Conservation (phyloP, 2,797 vertebrate species). For the Sebastiscus tertius region DNA sequence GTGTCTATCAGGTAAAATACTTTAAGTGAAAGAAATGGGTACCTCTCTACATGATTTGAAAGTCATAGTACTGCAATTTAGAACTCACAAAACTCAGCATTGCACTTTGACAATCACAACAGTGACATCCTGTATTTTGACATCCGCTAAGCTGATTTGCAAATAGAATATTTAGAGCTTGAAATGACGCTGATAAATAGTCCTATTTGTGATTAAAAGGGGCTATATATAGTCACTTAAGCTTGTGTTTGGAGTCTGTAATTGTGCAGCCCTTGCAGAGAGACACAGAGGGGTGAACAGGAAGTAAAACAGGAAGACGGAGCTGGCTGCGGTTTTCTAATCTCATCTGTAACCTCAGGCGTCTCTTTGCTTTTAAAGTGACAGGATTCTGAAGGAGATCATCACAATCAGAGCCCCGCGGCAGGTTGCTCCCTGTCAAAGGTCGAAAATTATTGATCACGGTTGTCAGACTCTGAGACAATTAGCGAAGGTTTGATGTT, state of each 20-base stretch:
- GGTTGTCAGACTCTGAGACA: neutral
- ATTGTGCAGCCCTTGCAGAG: constrained; percentile 34
- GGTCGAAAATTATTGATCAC: neutral
- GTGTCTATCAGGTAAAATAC: neutral
- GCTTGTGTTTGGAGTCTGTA: neutral
- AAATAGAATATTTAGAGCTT: neutral
- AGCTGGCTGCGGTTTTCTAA: constrained; percentile 40
- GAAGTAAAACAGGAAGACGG: constrained; percentile 75
- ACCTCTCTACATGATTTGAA: neutral
- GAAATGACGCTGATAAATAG: neutral
- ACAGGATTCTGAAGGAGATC: constrained; percentile 17
- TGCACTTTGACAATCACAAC: neutral
- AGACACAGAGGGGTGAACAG: constrained; percentile 46
- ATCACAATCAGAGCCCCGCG: too few species aligned
- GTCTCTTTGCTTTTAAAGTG: constrained; percentile 60
- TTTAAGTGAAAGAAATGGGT: neutral
- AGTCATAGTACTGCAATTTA: neutral
- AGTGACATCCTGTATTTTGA: neutral
- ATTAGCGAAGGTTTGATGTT: neutral
- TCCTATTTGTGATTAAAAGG: neutral
- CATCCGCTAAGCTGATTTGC: neutral
- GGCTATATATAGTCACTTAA: neutral
- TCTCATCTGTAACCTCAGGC: constrained; percentile 39
- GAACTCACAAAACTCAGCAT: neutral
- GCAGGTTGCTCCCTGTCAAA: neutral